phyloP scores from a whole-genome alignment of 2,113 vertebrate genomes.

The Periophthalmodon schlosseri region DNA sequence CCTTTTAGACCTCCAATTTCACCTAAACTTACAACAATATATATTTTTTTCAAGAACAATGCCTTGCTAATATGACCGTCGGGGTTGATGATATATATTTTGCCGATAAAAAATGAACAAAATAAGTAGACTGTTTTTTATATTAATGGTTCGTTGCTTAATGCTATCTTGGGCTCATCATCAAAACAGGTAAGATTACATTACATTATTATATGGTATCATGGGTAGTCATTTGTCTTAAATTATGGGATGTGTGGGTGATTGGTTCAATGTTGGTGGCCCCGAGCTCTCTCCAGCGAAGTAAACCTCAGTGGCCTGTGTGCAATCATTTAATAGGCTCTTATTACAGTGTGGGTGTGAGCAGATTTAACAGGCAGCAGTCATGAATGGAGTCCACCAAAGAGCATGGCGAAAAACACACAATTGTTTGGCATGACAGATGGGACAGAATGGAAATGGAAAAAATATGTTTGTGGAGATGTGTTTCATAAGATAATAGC shows the following conservation, averaged over 20 bases:
- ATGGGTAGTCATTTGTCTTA: neutral
- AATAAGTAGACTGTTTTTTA: constrained; percentile 24
- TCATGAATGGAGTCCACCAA: constrained; percentile 16
- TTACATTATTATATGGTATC: neutral
- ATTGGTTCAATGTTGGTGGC: constrained; percentile 18
- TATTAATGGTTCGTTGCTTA: constrained; percentile 35
- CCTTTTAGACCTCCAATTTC: neutral
- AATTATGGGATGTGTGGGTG: neutral
- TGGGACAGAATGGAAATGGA: constrained; percentile 17
- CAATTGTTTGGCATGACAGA: constrained; percentile 36
- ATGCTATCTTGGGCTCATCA: constrained; percentile 45
- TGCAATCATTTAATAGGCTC: constrained; percentile 46
- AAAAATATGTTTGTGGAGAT: constrained; percentile 29
- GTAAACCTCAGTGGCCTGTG: constrained; percentile 20
- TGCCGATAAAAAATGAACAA: constrained; percentile 53
- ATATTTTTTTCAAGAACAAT: constrained; percentile 4
- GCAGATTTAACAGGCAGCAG: constrained; percentile 44
- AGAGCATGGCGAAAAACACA: constrained; percentile 22
- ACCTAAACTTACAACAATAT: neutral
- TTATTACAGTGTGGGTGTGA: constrained; percentile 38
- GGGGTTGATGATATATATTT: neutral
- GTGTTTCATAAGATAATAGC: constrained; percentile 40
- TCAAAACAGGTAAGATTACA: constrained; percentile 46
- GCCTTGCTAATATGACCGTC: constrained; percentile 41
- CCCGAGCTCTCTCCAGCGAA: constrained; percentile 25